Conservation (phyloP, 2,797 vertebrate species). For the Liasis olivaceus region DNA sequence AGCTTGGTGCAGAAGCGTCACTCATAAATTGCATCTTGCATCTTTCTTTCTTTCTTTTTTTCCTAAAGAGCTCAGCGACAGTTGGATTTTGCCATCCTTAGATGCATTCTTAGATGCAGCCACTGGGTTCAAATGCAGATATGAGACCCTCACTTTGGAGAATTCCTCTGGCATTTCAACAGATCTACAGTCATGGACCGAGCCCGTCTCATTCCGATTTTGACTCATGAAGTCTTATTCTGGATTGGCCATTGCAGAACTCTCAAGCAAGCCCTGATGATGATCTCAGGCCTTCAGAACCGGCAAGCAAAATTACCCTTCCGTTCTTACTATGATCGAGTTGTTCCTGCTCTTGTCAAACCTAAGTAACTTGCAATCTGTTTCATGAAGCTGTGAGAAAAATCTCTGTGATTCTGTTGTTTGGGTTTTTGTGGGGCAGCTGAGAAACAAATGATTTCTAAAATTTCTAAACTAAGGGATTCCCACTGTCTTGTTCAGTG, state of each 20-base stretch:
- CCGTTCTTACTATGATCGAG: background rate
- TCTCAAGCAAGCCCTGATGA: background rate
- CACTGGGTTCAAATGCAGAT: background rate
- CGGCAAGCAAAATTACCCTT: background rate
- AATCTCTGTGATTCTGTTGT: too few species aligned
- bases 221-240: background rate
- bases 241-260: too few species aligned
- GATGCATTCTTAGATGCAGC: background rate
- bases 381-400: background rate
- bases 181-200: background rate
- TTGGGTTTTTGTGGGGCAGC: background rate
- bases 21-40: too few species aligned
- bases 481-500: background rate
- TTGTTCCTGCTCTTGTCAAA: background rate
- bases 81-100: background rate
- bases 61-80: background rate
- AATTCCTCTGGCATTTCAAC: too few species aligned
- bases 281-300: too few species aligned
- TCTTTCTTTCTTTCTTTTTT: background rate
- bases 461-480: background rate
- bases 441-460: background rate
- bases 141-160: background rate
- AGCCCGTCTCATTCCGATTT: background rate
- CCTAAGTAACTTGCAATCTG: too few species aligned
- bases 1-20: background rate